Evolutionary conservation across 2,113 vertebrate genomes (phyloP), one percentile per base, ranked within the genome.

Genomic region (Platichthys stellatus): DNA sequence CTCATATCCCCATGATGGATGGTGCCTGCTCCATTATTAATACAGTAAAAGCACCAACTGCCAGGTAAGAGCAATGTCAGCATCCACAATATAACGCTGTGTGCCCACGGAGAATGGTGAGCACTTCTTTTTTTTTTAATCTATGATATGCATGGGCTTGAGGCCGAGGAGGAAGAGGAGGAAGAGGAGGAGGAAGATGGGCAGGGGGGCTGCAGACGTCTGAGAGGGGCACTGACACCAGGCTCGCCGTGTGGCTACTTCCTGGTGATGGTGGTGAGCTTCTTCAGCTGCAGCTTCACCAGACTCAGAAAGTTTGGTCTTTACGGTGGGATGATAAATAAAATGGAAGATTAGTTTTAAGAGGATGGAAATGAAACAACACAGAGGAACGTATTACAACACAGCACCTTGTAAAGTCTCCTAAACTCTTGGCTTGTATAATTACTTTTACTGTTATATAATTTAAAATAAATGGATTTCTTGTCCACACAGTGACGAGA

Each of bases 21-120:
- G 86, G 88, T 12, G 81, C 88, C 89, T 90, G 86, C 86, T 94
- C 86, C 90, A 94, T 94, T 94, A 94, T 94, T 94, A 92, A 94
- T 93, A 93, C 89, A 83, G 90, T 93, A 94, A 94, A 93, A 94
- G 90, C 89, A 90, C 86, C 81, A 86, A 90, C 88, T 92, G 93
- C 91, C 93, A 93, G 92, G 89, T 92, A 93, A 91, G 87, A 90
- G 93, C 92, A 86, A 92, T 89, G 91, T 93, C 93, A 93, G 93
- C 93, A 92, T 87, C 88, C 87, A 90, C 86, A 88, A 90, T 89
- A 91, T 92, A 90, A 93, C 76, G 87, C 89, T 57, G 80, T 79
- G 86, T 86, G 89, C 82, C 87, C 80, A 65, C 68, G 78, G 88
- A 90, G 90, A 89, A 91, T 89, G 82, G 90, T 35, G 73, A 85